Evolutionary conservation across 2,888 invertebrate species (phyloP).

Genomic region (Drymonia ruficornis): DNA sequence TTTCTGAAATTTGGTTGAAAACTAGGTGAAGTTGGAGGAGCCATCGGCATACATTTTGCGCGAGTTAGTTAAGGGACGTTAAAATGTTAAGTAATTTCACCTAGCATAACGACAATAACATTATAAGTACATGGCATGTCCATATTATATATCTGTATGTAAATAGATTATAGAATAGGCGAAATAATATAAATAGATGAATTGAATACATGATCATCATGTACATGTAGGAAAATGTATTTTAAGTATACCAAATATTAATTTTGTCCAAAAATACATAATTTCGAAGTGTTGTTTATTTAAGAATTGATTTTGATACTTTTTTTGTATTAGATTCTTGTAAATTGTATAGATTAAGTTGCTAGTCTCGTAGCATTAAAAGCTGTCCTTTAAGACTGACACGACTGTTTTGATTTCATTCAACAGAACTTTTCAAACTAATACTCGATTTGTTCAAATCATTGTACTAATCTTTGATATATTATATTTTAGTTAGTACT

Average conservation of each 20-base stretch:
- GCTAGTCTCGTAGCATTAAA: conserved; percentile 5
- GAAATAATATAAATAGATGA: neutral
- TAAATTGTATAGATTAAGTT: neutral
- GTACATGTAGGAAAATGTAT: conserved; percentile 1
- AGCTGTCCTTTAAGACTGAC: neutral
- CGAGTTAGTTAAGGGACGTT: no score
- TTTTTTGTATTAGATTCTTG: neutral
- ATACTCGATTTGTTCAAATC: conserved; percentile 2
- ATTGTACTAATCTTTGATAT: neutral
- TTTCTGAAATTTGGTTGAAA: no score
- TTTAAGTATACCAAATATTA: conserved; percentile 4
- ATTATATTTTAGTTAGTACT: neutral
- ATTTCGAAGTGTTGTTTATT: neutral
- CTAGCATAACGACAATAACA: conserved; percentile 1
- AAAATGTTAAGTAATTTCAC: no score
- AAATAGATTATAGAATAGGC: neutral
- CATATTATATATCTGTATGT: neutral
- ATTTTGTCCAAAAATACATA: conserved; percentile 10
- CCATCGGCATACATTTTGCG: no score
- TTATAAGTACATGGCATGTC: neutral
- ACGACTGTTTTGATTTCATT: neutral
- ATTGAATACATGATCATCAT: neutral
- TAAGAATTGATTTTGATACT: neutral
- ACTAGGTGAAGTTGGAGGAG: no score
- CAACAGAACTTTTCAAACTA: neutral